Percentiles rank a stretch among this genome's conserved stretches.
Evolutionary conservation across 1,140 invertebrate species (phyloP).

Genomic region (Drosophila trapezifrons): DNA sequence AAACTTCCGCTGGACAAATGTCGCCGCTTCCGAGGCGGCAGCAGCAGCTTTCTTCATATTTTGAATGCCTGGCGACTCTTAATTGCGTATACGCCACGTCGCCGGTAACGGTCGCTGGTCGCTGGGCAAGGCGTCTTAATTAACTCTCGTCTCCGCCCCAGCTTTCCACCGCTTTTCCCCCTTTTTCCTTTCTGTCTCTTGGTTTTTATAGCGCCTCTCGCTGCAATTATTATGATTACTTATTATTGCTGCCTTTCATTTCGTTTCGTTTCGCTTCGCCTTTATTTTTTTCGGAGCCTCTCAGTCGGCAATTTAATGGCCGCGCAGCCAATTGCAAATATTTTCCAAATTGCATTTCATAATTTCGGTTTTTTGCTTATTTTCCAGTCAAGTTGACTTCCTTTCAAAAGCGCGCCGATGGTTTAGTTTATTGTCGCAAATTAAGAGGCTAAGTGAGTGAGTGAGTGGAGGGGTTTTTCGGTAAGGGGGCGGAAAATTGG

Average conservation of each 20-base stretch:
- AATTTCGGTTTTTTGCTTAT: constrained; percentile 64
- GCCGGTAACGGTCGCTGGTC: constrained; percentile 73
- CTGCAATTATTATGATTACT: constrained; percentile 81
- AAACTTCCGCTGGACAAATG: constrained; percentile 71
- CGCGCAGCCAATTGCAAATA: constrained; percentile 78
- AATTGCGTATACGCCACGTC: constrained; percentile 77
- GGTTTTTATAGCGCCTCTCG: constrained; percentile 70
- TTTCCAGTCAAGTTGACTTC: constrained; percentile 63
- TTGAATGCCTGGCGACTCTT: constrained; percentile 63
- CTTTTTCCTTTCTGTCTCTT: constrained; percentile 10
- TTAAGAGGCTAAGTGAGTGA: constrained; percentile 51
- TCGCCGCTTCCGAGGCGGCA: constrained; percentile 57
- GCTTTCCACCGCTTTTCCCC: constrained; percentile 19
- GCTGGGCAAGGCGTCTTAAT: constrained; percentile 79
- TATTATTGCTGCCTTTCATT: constrained; percentile 76
- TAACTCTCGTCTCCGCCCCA: constrained; percentile 66
- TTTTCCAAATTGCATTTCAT: constrained; percentile 77
- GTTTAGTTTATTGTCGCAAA: constrained; percentile 77
- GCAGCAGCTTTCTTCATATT: constrained; percentile 73
- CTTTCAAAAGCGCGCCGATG: constrained; percentile 61
- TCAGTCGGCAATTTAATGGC: constrained; percentile 72
- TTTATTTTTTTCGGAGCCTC: constrained; percentile 33
- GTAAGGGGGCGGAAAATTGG: constrained; percentile 55
- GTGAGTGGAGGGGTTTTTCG: neutral
- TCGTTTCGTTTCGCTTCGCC: constrained; percentile 55